phyloP scores from a whole-genome alignment of 1,140 invertebrate genomes.

The Stegodyphus dumicola region DNA sequence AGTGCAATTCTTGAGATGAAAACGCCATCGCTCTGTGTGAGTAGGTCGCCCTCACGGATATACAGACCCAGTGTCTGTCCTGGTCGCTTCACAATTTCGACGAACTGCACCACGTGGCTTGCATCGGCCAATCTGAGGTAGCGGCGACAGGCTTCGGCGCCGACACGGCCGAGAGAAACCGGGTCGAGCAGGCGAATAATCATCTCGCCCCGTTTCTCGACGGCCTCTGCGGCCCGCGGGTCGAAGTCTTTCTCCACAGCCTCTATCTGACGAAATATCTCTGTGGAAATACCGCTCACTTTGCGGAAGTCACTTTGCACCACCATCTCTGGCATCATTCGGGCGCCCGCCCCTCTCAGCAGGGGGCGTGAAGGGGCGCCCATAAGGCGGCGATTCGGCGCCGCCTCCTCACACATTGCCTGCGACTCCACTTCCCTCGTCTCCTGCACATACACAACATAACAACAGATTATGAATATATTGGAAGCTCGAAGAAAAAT shows the following conservation, averaged over 20 bases:
- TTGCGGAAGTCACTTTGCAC: slow-evolving; percentile 93
- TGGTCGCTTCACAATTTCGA: slow-evolving; percentile 98
- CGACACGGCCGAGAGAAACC: slow-evolving; percentile 80
- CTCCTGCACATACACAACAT: slow-evolving; percentile 22
- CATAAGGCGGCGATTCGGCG: background rate
- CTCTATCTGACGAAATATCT: slow-evolving; percentile 96
- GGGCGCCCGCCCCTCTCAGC: slow-evolving; percentile 15
- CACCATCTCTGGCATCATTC: slow-evolving; percentile 81
- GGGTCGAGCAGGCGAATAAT: slow-evolving; percentile 90
- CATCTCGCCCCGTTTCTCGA: slow-evolving; percentile 93
- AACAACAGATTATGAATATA: no score
- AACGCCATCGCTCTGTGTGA: slow-evolving; percentile 92
- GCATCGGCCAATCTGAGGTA: slow-evolving; percentile 60
- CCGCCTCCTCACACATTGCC: slow-evolving; percentile 37
- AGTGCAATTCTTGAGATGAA: slow-evolving; percentile 98
- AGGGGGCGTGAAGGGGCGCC: slow-evolving; percentile 3
- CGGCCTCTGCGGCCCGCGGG: slow-evolving; percentile 84
- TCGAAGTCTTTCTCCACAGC: slow-evolving; percentile 95
- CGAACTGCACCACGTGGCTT: slow-evolving; percentile 81
- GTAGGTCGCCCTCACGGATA: slow-evolving; percentile 95
- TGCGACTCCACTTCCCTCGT: slow-evolving; percentile 47
- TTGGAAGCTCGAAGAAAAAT: no score
- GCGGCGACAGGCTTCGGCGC: slow-evolving; percentile 74
- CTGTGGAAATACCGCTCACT: slow-evolving; percentile 79
- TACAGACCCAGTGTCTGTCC: slow-evolving; percentile 98